Evolutionary conservation across 2,888 invertebrate genomes (phyloP).

Genomic region (Melieria picta): DNA sequence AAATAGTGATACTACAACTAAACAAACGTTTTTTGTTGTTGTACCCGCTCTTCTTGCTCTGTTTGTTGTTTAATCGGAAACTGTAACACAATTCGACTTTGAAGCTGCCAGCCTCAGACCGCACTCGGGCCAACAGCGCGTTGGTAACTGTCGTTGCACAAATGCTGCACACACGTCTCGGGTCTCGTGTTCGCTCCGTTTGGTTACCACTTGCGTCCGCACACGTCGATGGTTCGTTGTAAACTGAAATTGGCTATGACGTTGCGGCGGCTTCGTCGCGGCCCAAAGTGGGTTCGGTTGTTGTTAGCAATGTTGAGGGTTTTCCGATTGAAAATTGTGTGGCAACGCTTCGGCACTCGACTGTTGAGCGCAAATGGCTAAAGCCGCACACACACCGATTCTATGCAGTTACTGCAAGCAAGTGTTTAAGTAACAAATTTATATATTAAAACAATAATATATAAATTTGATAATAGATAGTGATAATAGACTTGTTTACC

Average conservation of each 20-base stretch:
- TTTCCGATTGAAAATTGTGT: too few species aligned
- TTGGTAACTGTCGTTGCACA: not conserved
- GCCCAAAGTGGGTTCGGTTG: too few species aligned
- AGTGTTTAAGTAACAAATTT: too few species aligned
- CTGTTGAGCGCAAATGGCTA: too few species aligned
- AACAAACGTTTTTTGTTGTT: not conserved
- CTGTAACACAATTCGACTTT: conserved; percentile 27
- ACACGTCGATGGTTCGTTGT: conserved; percentile 29
- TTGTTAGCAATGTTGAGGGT: too few species aligned
- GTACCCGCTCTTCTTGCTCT: not conserved
- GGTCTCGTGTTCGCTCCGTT: conserved; percentile 4
- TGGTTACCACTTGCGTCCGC: conserved; percentile 23
- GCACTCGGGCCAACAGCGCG: not conserved
- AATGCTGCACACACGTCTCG: not conserved
- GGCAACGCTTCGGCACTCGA: too few species aligned
- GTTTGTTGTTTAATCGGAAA: conserved; percentile 9
- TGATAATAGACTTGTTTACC: too few species aligned
- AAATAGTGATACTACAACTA: conserved; percentile 4
- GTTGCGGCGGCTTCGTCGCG: too few species aligned
- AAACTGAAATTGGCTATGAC: conserved; percentile 20
- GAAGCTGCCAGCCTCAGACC: not conserved
- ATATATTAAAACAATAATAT: too few species aligned
- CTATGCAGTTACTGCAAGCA: too few species aligned
- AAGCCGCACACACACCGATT: too few species aligned
- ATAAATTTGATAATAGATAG: too few species aligned